Percentiles rank a stretch among this genome's conserved stretches.
These are phyloP conservation scores for Nebria brevicollis DNA, from an alignment of 2,888 invertebrate species.

Conservation along the genomic window DNA sequence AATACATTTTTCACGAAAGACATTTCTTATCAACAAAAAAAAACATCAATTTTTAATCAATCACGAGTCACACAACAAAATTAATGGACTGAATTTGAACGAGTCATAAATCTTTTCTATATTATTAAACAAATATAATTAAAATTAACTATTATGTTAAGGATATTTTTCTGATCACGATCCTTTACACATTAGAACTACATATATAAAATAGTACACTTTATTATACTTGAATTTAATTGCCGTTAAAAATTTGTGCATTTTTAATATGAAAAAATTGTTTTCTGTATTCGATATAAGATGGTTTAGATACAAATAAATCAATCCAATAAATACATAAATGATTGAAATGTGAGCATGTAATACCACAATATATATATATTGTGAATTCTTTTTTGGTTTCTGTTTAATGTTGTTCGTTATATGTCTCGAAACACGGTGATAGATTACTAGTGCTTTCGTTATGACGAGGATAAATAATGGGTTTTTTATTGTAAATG, in stretches of 20 bases:
- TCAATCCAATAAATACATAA: too few relatives aligned
- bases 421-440: slow-evolving; percentile 20
- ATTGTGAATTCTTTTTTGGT: neutral
- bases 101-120: slow-evolving; percentile 34
- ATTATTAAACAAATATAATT: slow-evolving; percentile 43
- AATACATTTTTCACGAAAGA: slow-evolving; percentile 44
- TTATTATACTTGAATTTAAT: too few relatives aligned
- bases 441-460: slow-evolving; percentile 43
- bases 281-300: too few relatives aligned
- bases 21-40: slow-evolving; percentile 39
- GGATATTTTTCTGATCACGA: neutral
- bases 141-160: slow-evolving; percentile 21
- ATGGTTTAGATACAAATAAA: too few relatives aligned
- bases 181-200: neutral
- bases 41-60: slow-evolving; percentile 44
- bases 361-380: too few relatives aligned
- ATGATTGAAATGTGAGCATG: too few relatives aligned
- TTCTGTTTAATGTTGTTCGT: slow-evolving; percentile 35
- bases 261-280: too few relatives aligned
- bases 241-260: too few relatives aligned
- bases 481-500: slow-evolving; percentile 45
- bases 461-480: slow-evolving; percentile 46
- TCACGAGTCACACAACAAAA: slow-evolving; percentile 32
- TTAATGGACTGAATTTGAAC: slow-evolving; percentile 36
- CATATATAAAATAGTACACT: neutral